Conservation (phyloP, 2,113 vertebrate genomes). For the Peromyscus polionotus region DNA sequence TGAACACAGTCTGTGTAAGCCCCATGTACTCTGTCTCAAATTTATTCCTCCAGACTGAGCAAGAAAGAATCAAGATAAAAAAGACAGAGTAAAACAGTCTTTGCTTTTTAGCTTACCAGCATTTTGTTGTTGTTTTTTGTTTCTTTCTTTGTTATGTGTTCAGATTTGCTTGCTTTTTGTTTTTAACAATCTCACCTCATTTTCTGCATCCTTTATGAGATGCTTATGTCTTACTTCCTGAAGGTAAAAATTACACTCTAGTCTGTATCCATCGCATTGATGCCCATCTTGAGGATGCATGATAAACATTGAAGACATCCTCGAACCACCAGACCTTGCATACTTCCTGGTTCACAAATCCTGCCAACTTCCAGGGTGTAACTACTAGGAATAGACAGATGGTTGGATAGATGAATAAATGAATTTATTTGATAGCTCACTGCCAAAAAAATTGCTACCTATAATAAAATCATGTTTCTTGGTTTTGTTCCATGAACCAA, state of each 20-base stretch:
- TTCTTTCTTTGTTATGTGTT: background rate
- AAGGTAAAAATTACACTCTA: conserved; percentile 46
- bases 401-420: conserved; percentile 48
- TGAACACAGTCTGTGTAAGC: background rate
- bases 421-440: conserved; percentile 57
- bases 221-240: conserved; percentile 5
- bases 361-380: conserved; percentile 6
- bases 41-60: conserved; percentile 36
- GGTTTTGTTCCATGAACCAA: conserved; percentile 28
- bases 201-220: background rate
- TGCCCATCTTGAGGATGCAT: background rate
- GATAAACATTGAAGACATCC: conserved; percentile 62
- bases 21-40: background rate
- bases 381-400: conserved; percentile 34
- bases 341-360: conserved; percentile 37
- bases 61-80: conserved; percentile 53
- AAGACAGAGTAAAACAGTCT: conserved; percentile 41
- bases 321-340: background rate
- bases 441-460: conserved; percentile 63
- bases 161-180: background rate
- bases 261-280: conserved; percentile 33
- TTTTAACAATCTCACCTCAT: conserved; percentile 7
- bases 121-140: background rate
- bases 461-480: conserved; percentile 69
- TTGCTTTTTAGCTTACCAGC: conserved; percentile 25